phyloP scores from a whole-genome alignment of 2,797 vertebrate species.

The Potorous gilbertii region DNA sequence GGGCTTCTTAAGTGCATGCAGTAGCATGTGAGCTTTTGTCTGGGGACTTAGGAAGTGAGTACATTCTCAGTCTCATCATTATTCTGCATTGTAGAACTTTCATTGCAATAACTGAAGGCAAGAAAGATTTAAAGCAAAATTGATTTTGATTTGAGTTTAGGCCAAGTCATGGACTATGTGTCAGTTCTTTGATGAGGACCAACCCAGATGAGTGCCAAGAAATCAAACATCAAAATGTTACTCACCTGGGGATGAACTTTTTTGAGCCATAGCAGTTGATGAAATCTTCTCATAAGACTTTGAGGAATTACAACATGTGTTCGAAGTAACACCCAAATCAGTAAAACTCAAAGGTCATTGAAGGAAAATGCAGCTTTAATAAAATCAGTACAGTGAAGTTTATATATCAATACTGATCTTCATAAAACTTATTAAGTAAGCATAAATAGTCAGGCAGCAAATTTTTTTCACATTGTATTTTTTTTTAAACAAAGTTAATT shows the following conservation, averaged over 20 bases:
- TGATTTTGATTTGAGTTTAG: background rate
- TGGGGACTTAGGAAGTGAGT: background rate
- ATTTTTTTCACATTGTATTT: background rate
- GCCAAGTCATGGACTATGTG: background rate
- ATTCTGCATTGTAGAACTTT: background rate
- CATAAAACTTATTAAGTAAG: background rate
- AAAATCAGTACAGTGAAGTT: background rate
- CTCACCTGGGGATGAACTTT: background rate
- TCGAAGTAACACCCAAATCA: background rate
- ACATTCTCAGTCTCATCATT: background rate
- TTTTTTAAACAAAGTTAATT: background rate
- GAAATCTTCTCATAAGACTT: background rate
- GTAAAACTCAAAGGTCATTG: background rate
- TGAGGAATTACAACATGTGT: background rate
- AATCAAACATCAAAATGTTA: background rate
- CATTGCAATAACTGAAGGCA: background rate
- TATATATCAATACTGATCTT: background rate
- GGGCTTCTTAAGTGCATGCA: background rate
- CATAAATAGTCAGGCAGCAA: background rate
- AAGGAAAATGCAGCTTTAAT: background rate
- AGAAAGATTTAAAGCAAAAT: background rate
- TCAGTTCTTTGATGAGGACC: background rate
- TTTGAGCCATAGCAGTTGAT: background rate
- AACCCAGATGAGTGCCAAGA: background rate
- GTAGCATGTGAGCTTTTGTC: background rate